Evolutionary conservation across 2,888 invertebrate species (phyloP), one percentile per base, ranked within the genome.

Genomic region (Strigamia transsilvanica): DNA sequence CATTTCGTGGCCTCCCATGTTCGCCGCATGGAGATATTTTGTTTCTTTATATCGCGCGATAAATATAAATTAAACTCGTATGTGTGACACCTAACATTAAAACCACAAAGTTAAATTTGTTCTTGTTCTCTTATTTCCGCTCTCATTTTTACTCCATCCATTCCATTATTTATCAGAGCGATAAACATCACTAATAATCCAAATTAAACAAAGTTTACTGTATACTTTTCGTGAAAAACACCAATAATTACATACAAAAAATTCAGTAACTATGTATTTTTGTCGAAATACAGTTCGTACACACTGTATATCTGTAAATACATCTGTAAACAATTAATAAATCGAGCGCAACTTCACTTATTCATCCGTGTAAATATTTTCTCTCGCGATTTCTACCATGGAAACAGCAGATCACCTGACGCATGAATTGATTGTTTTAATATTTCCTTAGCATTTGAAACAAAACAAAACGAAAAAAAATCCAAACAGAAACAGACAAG

Each of bases 1-100:
- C 73, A 73, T 73, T 73, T 73, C 73, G 73, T 73, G 73, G 73
- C 73, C 73, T 73, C 32, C 73, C 73, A 73, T 73, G 73, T 73
- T 73, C 73, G 32, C 73, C 73, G 73, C 73, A 73, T 32, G 73
- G 5, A 73, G 73, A 73, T 73, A 73, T 73, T 73, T 73, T 73
- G 73, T 73, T 73, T 73, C 73, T 73, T 73, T 73, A 73, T 73
- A 73, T 73, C 32, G 32, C 32, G 13, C 73, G 73, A 73, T 73
- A 73, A 73, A 73, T 73, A 73, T 73, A 73, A 73, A 73, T 73
- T 23, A 73, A 32, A 32, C 32, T 27, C 32, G 15, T 9, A 56
- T 56, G 56, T 13, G 21, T 73, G 73, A 73, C 73, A 32, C 32
- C 32, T 32, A 56, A 73, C 73, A 73, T 73, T 73, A 32, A 32